Base-by-base conservation (phyloP, 2,113 vertebrate species). In the Anolis carolinensis region DNA sequence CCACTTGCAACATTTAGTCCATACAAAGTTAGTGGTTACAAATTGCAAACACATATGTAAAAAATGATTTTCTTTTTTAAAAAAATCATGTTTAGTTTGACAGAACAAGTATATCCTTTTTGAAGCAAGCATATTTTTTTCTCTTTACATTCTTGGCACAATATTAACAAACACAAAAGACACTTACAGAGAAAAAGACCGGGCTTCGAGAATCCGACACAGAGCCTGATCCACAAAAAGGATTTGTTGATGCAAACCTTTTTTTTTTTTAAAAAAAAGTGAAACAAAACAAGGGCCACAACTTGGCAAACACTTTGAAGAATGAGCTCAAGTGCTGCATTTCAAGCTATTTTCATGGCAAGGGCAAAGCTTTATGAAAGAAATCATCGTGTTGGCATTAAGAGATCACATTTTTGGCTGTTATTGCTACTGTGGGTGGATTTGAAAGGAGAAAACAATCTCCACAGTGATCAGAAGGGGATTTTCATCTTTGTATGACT, bases 71-170 rank as follows among this genome's bases (percentile, higher is more conserved):
- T 44, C 77, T 44, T n/a, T 65, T 84, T 88, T 77, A 79, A 13
- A 86, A 84, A 86, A 83, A 30, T 68, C 87, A 84, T 82, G 27
- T 79, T 92, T 89, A 25, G 81, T 10, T 89, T 86, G 71, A 85
- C 67, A 92, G 91, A 92, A 92, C 65, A n/a, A 72, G 81, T 62
- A 88, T 87, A 80, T 55, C 52, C 36, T 85, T 85, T 83, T 87
- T 50, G 62, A 92, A 88, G 91, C 52, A 81, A 82, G 87, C 67
- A 72, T 81, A 67, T 44, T 52, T 11, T 81, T 65, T 4, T 73
- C 14, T 32, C 83, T 81, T 70, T 90, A 55, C 82, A 83, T 25
- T 90, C 88, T 86, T 89, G 84, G 82, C 84, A 84, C 65, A 90
- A 86, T 91, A 90, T 70, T 81, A 62, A 88, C 76, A 18, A 52